phyloP scores from a whole-genome alignment of 2,888 invertebrate genomes.

The Luperina nickerlii region DNA sequence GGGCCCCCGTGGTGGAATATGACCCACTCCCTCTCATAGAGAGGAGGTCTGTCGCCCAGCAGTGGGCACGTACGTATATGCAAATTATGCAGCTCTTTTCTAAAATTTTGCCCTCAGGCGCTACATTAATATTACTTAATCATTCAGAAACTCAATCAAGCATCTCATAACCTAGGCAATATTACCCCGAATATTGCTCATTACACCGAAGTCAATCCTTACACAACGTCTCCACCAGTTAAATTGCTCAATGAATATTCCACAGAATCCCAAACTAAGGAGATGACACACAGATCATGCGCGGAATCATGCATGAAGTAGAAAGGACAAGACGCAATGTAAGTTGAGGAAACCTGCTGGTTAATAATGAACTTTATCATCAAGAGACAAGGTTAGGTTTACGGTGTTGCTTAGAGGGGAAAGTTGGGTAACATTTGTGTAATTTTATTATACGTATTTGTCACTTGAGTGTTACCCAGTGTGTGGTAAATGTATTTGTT shows the following conservation, averaged over 20 bases:
- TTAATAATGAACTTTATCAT: conserved; percentile 10
- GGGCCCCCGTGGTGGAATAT: neutral
- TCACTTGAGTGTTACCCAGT: conserved; percentile 33
- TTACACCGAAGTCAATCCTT: conserved; percentile 47
- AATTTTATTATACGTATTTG: conserved; percentile 49
- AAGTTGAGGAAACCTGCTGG: conserved; percentile 36
- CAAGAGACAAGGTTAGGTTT: neutral
- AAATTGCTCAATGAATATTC: conserved; percentile 68
- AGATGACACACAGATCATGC: conserved; percentile 65
- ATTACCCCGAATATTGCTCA: conserved; percentile 31
- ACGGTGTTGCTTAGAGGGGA: neutral
- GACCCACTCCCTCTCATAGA: neutral
- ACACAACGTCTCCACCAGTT: conserved; percentile 50
- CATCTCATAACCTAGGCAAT: conserved; percentile 1
- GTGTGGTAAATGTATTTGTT: conserved; percentile 36
- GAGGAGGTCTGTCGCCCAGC: neutral
- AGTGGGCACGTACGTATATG: too few relatives aligned
- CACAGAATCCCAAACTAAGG: conserved; percentile 53
- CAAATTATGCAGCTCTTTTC: neutral
- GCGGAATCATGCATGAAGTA: conserved; percentile 68
- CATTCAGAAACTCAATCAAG: conserved; percentile 23
- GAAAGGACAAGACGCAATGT: conserved; percentile 57
- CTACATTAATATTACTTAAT: neutral
- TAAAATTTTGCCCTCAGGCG: neutral
- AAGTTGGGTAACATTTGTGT: conserved; percentile 28